Conservation (phyloP, 1,140 invertebrate genomes). For the Lucilia sericata region DNA sequence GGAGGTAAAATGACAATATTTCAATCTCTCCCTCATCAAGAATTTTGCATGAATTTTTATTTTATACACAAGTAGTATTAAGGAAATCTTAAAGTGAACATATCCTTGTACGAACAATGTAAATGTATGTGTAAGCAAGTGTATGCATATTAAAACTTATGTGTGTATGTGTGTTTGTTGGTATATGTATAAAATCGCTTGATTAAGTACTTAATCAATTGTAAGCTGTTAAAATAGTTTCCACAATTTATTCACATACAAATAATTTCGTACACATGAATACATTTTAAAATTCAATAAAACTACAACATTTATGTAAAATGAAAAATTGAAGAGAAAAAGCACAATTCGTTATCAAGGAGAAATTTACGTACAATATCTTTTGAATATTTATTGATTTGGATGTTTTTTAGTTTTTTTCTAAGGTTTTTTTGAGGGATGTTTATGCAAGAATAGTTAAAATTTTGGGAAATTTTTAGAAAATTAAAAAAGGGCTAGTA, state of each 20-base stretch:
- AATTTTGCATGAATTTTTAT: too few species aligned
- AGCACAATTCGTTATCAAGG: too few species aligned
- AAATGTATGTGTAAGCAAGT: neutral
- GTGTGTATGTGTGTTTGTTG: neutral
- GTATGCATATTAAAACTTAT: neutral
- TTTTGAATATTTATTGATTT: constrained; percentile 13
- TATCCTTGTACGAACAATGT: neutral
- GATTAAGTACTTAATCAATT: constrained; percentile 29
- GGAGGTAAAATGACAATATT: too few species aligned
- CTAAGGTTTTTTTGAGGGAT: neutral
- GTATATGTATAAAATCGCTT: neutral
- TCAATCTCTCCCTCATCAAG: too few species aligned
- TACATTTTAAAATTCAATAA: constrained; percentile 16
- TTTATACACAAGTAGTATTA: too few species aligned
- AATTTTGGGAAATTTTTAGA: neutral
- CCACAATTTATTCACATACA: constrained; percentile 15
- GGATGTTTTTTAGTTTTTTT: neutral
- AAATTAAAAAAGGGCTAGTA: too few species aligned
- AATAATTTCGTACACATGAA: constrained; percentile 8
- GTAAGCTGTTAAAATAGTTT: constrained; percentile 27
- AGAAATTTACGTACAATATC: neutral
- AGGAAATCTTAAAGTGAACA: too few species aligned
- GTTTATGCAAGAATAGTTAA: neutral
- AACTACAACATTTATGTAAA: neutral
- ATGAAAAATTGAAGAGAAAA: too few species aligned